phyloP scores from a whole-genome alignment of 1,140 invertebrate genomes.

The Euura lappo region DNA sequence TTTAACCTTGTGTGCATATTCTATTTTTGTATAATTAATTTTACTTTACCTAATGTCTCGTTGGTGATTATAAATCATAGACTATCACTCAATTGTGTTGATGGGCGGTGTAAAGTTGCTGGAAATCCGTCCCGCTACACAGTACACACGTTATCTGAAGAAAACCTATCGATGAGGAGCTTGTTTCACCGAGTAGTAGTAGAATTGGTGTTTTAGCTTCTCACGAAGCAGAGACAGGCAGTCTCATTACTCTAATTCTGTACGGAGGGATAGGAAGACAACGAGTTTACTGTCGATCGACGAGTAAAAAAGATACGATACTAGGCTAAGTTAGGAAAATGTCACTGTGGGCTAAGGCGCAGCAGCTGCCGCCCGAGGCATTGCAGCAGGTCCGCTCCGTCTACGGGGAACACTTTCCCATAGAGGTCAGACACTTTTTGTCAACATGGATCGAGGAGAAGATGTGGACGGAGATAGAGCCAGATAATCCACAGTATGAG shows the following conservation, averaged over 20 bases:
- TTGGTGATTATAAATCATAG: too few relatives aligned
- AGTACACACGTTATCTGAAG: slow-evolving; percentile 7
- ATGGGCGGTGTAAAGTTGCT: slow-evolving; percentile 48
- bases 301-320: background rate
- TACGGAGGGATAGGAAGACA: background rate
- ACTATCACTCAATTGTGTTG: too few relatives aligned
- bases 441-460: slow-evolving; percentile 89
- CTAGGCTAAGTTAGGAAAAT: slow-evolving; percentile 57
- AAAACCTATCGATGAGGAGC: background rate
- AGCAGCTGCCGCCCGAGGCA: slow-evolving; percentile 77
- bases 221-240: background rate
- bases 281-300: background rate
- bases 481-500: slow-evolving; percentile 69
- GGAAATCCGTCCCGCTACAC: slow-evolving; percentile 35
- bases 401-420: slow-evolving; percentile 86
- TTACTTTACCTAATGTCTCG: too few relatives aligned
- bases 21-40: too few relatives aligned
- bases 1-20: too few relatives aligned
- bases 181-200: background rate
- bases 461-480: slow-evolving; percentile 79
- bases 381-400: slow-evolving; percentile 78
- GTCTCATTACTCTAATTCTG: background rate
- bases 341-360: slow-evolving; percentile 86
- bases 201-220: background rate
- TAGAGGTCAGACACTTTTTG: slow-evolving; percentile 87